Evolutionary conservation across 1,140 invertebrate species (phyloP).

Genomic region (Elymnias hypermnestra): DNA sequence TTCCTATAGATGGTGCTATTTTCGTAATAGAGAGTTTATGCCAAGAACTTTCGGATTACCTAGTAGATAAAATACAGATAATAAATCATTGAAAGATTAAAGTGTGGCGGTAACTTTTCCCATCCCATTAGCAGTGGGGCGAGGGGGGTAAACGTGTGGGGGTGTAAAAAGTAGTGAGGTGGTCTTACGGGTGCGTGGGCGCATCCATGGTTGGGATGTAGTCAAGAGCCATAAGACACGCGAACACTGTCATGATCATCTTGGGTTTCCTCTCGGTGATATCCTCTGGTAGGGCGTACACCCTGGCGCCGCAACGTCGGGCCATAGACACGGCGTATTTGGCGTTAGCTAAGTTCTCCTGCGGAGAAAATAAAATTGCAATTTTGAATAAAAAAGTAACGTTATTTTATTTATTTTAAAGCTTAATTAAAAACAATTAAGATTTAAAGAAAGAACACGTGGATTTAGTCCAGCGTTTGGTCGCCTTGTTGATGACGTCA

Average conservation of each 20-base stretch:
- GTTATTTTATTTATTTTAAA: too few species aligned
- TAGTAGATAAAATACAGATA: too few species aligned
- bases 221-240: slow-evolving; percentile 98
- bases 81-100: too few species aligned
- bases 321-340: slow-evolving; percentile 99
- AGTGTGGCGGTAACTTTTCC: not conserved
- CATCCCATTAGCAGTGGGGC: not conserved
- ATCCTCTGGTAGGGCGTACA: slow-evolving; percentile 99
- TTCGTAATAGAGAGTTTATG: too few species aligned
- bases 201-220: slow-evolving; percentile 92
- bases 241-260: slow-evolving; percentile 99
- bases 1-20: too few species aligned
- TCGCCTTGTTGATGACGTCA: too few species aligned
- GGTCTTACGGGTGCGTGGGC: slow-evolving; percentile 44
- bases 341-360: slow-evolving; percentile 97
- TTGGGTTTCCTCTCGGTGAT: slow-evolving; percentile 98
- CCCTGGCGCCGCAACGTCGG: slow-evolving; percentile 96
- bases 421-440: too few species aligned
- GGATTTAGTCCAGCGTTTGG: too few species aligned
- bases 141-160: not conserved
- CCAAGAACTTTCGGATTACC: too few species aligned
- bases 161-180: not conserved
- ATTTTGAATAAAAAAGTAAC: too few species aligned
- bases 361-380: slow-evolving; percentile 5
- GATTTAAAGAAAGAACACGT: too few species aligned